Percentiles rank a stretch among this genome's conserved stretches.
Conservation (phyloP, 1,140 invertebrate species). For the Hermatobates lingyangjiaoensis region DNA sequence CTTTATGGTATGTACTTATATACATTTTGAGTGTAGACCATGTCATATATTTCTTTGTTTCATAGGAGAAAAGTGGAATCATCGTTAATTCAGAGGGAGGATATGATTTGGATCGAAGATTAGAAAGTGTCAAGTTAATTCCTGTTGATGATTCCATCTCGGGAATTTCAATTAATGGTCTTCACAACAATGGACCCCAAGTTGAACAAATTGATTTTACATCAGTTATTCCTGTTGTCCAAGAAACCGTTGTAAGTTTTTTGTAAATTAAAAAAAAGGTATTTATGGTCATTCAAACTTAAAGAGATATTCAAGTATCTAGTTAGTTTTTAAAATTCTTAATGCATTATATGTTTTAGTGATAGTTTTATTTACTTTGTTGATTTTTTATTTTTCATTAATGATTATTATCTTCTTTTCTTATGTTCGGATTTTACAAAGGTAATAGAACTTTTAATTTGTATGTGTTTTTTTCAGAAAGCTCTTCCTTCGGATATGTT, state of each 20-base stretch:
- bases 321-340: too few species aligned
- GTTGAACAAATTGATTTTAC: conserved; percentile 33
- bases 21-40: too few species aligned
- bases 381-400: neutral
- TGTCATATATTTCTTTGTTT: too few species aligned
- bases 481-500: conserved; percentile 41
- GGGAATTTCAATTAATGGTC: conserved; percentile 61
- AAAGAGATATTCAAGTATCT: too few species aligned
- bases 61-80: conserved; percentile 26
- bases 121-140: conserved; percentile 35
- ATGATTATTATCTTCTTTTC: neutral
- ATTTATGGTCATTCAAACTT: too few species aligned
- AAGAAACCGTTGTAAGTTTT: conserved; percentile 32
- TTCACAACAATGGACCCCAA: conserved; percentile 45
- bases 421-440: too few species aligned
- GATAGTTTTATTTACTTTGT: too few species aligned
- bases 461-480: conserved; percentile 28
- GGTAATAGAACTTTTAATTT: neutral
- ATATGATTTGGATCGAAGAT: conserved; percentile 35
- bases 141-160: conserved; percentile 30
- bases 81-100: conserved; percentile 58
- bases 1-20: conserved; percentile 20
- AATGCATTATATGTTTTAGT: too few species aligned
- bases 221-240: conserved; percentile 37
- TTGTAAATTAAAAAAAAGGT: neutral